These are phyloP conservation scores for Mastacembelus armatus DNA, from an alignment of 2,797 vertebrate genomes.

Conservation along the genomic window DNA sequence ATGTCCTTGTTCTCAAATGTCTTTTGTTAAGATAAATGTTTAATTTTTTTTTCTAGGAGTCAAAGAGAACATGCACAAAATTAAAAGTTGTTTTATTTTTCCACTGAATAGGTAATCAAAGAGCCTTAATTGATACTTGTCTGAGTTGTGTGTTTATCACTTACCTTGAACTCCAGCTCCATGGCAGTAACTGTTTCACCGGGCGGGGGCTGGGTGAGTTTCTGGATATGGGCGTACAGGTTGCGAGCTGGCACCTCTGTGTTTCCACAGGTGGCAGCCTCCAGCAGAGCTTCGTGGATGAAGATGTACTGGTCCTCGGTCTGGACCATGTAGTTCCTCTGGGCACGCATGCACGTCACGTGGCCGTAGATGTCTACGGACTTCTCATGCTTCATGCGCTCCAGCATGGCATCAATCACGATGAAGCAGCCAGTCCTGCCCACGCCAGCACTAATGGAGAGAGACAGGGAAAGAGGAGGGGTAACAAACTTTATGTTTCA, in stretches of 20 bases:
- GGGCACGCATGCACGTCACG: slow-evolving; percentile 95
- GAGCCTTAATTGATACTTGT: neutral
- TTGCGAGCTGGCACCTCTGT: slow-evolving; percentile 94
- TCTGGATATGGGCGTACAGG: slow-evolving; percentile 97
- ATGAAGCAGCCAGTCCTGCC: slow-evolving; percentile 96
- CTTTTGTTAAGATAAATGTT: slow-evolving; percentile 15
- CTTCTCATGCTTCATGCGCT: slow-evolving; percentile 97
- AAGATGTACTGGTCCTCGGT: slow-evolving; percentile 98
- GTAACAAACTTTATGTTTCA: slow-evolving; percentile 3
- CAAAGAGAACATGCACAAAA: neutral
- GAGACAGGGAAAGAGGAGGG: neutral
- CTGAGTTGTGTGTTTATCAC: slow-evolving; percentile 2
- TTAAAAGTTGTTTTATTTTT: neutral
- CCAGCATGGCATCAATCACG: slow-evolving; percentile 96
- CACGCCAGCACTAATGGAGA: slow-evolving; percentile 88
- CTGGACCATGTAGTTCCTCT: slow-evolving; percentile 98
- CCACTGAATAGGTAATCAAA: neutral
- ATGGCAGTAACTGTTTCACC: slow-evolving; percentile 94
- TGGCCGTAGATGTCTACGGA: slow-evolving; percentile 96
- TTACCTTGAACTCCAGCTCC: slow-evolving; percentile 97
- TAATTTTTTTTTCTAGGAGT: neutral
- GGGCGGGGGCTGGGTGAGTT: slow-evolving; percentile 91
- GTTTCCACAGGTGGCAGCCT: slow-evolving; percentile 91
- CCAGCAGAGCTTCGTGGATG: slow-evolving; percentile 95
- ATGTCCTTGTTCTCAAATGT: neutral